phyloP scores from a whole-genome alignment of 2,888 invertebrate species.

The Ophion obscuratus region DNA sequence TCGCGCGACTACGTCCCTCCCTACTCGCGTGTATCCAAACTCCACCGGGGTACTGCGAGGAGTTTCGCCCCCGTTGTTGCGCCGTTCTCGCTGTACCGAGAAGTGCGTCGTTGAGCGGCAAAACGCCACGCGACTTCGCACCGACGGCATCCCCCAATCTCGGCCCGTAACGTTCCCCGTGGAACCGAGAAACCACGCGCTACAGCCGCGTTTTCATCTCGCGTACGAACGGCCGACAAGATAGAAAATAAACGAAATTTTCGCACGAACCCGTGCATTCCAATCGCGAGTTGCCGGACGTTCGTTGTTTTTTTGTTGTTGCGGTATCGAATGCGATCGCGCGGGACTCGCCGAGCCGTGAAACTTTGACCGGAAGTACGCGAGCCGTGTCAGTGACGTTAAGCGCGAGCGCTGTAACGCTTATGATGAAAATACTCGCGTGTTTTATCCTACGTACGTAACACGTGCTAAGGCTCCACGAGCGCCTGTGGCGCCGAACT shows the following conservation, averaged over 20 bases:
- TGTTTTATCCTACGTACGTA: neutral
- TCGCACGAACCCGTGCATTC: no score
- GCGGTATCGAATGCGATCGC: no score
- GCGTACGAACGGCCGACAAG: neutral
- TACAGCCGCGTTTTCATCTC: neutral
- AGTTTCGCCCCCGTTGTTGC: conserved; percentile 34
- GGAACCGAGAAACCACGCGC: conserved; percentile 34
- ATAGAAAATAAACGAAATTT: no score
- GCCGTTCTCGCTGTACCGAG: conserved; percentile 30
- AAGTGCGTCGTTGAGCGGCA: conserved; percentile 71
- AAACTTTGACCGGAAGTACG: no score
- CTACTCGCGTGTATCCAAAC: conserved; percentile 41
- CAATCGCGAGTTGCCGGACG: neutral
- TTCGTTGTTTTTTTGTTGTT: neutral
- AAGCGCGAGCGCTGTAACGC: no score
- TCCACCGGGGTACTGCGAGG: neutral
- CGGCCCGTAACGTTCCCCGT: conserved; percentile 32
- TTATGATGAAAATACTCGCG: neutral
- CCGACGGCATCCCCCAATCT: conserved; percentile 70
- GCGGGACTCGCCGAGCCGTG: no score
- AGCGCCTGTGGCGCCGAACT: neutral
- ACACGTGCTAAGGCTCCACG: neutral
- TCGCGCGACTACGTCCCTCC: conserved; percentile 1
- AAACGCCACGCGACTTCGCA: conserved; percentile 77
- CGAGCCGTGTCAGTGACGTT: no score